Evolutionary conservation across 2,113 vertebrate species (phyloP).

Genomic region (Willisornis vidua): DNA sequence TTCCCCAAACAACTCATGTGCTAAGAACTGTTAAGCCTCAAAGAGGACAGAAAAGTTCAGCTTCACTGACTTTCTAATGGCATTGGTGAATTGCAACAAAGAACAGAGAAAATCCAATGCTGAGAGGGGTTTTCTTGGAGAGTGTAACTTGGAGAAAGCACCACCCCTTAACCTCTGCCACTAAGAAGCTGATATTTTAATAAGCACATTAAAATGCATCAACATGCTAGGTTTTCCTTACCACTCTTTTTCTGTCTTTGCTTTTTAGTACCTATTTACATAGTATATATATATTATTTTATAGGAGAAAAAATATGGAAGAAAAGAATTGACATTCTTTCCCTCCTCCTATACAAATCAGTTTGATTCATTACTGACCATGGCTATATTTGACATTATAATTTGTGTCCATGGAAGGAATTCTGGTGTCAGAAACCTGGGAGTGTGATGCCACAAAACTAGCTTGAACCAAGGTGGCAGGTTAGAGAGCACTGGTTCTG

Average conservation of each 20-base stretch:
- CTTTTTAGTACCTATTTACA: not conserved
- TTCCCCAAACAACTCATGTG: not conserved
- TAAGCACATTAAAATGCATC: not conserved
- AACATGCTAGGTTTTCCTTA: not conserved
- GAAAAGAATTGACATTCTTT: not conserved
- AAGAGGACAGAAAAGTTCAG: not conserved
- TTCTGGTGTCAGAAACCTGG: not conserved
- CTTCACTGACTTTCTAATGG: not conserved
- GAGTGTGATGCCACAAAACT: not conserved
- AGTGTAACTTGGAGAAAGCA: not conserved
- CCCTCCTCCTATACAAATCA: not conserved
- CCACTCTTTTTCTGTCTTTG: not conserved
- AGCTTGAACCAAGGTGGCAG: not conserved
- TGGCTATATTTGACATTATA: not conserved
- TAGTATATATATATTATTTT: not conserved
- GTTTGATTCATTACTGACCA: not conserved
- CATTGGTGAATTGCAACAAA: not conserved
- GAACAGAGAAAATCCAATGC: not conserved
- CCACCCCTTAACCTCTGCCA: not conserved
- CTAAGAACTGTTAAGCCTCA: not conserved
- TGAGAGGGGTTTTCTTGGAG: not conserved
- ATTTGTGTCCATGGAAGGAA: not conserved
- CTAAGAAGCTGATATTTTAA: not conserved
- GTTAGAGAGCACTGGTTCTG: not conserved
- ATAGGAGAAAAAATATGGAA: not conserved